Conservation (phyloP, 2,113 vertebrate genomes). For the Hippocampus barbouri region DNA sequence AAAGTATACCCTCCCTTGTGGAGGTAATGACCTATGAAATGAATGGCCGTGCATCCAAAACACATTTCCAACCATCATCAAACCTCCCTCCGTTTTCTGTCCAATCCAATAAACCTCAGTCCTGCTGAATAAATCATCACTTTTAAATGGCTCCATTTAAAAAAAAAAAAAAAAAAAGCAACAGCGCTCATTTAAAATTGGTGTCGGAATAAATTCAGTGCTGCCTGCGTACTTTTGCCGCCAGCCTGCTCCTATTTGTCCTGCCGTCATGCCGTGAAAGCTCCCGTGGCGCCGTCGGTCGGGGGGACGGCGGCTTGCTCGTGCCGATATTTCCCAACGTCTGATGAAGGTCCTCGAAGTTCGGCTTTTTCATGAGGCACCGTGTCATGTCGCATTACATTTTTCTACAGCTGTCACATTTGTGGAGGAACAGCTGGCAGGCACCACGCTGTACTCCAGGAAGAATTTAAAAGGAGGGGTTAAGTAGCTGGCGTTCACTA, state of each 20-base stretch:
- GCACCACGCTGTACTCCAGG: constrained; percentile 17
- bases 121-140: constrained; percentile 27
- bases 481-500: constrained; percentile 18
- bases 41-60: constrained; percentile 8
- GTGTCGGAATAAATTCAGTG: constrained; percentile 18
- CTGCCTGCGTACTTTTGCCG: constrained; percentile 21
- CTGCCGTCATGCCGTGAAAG: constrained; percentile 14
- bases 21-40: constrained; percentile 19
- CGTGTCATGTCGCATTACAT: constrained; percentile 11
- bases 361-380: constrained; percentile 14
- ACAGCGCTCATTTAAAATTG: constrained; percentile 15
- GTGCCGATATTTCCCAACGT: constrained; percentile 12
- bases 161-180: not conserved
- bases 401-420: constrained; percentile 22
- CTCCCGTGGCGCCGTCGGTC: constrained; percentile 5
- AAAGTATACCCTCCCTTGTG: not conserved
- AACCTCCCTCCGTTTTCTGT: constrained; percentile 1
- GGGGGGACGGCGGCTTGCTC: not conserved
- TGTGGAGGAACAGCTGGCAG: constrained; percentile 24
- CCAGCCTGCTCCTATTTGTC: constrained; percentile 10
- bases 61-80: constrained; percentile 6
- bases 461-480: constrained; percentile 31
- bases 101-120: not conserved
- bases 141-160: constrained; percentile 32
- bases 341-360: constrained; percentile 2